Conservation (phyloP, 2,888 invertebrate species). For the Anthrax anthrax region DNA sequence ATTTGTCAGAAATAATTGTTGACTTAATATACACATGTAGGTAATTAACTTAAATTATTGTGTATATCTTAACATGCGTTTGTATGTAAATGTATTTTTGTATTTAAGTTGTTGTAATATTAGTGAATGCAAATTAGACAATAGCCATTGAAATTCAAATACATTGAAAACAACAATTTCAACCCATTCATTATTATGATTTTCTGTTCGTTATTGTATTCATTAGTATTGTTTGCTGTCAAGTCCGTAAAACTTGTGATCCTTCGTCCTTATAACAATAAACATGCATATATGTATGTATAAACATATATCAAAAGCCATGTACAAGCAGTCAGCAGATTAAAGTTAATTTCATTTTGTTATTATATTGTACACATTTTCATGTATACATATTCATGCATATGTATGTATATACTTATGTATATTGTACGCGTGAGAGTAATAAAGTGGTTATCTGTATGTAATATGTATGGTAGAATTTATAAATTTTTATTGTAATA, state of each 20-base stretch:
- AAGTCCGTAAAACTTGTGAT: constrained; percentile 16
- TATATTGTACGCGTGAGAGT: too few relatives aligned
- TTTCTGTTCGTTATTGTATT: constrained; percentile 30
- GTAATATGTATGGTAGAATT: too few relatives aligned
- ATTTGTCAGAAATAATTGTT: too few relatives aligned
- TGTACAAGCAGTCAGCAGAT: neutral
- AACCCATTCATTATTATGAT: constrained; percentile 10
- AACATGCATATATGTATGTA: constrained; percentile 1
- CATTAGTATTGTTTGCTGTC: constrained; percentile 27
- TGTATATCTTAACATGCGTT: neutral
- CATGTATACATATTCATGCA: too few relatives aligned
- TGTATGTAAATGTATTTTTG: neutral
- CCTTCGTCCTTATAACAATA: constrained; percentile 16
- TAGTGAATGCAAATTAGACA: constrained; percentile 10
- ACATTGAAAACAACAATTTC: constrained; percentile 9
- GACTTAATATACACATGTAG: too few relatives aligned
- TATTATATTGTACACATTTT: neutral
- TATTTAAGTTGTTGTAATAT: neutral
- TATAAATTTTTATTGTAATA: too few relatives aligned
- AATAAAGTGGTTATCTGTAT: too few relatives aligned
- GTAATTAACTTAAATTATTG: too few relatives aligned
- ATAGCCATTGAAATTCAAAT: constrained; percentile 11
- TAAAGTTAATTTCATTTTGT: neutral
- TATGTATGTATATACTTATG: too few relatives aligned
- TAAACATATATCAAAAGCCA: too few relatives aligned